Percentiles rank a stretch among this genome's conserved stretches.
These are phyloP conservation scores for Leptinotarsa juncta DNA, from an alignment of 2,888 invertebrate genomes.

Conservation along the genomic window DNA sequence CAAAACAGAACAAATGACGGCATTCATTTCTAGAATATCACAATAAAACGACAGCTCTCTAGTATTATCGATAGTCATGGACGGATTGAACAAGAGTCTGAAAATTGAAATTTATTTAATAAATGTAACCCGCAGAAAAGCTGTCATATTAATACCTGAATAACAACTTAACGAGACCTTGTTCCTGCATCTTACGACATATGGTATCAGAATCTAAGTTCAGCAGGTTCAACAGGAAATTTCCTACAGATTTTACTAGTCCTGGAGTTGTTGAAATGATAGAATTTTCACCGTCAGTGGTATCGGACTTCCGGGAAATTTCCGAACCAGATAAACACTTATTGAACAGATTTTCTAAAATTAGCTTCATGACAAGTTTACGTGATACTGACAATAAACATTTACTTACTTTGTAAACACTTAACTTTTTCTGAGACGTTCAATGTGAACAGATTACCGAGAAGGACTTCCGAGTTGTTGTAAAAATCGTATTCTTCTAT, in stretches of 20 bases:
- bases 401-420: constrained; percentile 28
- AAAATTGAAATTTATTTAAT: constrained; percentile 37
- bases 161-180: constrained; percentile 66
- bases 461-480: constrained; percentile 52
- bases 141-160: constrained; percentile 61
- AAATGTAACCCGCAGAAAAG: constrained; percentile 11
- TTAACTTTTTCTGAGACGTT: constrained; percentile 33
- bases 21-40: constrained; percentile 68
- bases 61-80: constrained; percentile 59
- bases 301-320: constrained; percentile 41
- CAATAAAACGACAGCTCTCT: constrained; percentile 64
- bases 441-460: constrained; percentile 53
- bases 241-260: constrained; percentile 64
- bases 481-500: constrained; percentile 59
- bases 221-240: constrained; percentile 66
- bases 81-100: constrained; percentile 64
- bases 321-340: constrained; percentile 35
- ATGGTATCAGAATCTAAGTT: constrained; percentile 63
- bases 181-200: constrained; percentile 64
- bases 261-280: constrained; percentile 62
- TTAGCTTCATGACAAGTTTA: background rate
- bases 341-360: constrained; percentile 30
- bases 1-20: constrained; percentile 65
- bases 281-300: constrained; percentile 28
- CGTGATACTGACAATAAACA: background rate